A percentile compares a stretch with the other conserved stretches of the same genome.
Conservation (phyloP, 2,888 invertebrate genomes). For the Meliscaeva auricollis region DNA sequence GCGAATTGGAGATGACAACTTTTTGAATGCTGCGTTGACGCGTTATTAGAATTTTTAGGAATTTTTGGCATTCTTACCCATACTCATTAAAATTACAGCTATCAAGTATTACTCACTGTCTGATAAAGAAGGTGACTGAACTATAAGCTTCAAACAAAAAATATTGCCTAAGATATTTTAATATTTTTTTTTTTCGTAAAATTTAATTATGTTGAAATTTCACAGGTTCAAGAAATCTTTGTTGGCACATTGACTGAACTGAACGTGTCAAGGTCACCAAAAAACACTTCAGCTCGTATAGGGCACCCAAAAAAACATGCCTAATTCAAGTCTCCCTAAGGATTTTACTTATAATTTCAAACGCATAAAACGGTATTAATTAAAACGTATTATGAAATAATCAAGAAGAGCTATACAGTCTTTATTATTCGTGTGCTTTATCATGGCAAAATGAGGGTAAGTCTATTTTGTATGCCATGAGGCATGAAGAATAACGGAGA, state of each 20-base stretch:
- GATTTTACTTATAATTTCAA: conserved; percentile 18
- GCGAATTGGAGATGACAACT: too few species aligned
- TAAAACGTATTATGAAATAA: conserved; percentile 35
- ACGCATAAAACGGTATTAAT: conserved; percentile 12
- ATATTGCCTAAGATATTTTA: too few species aligned
- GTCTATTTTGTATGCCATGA: not conserved
- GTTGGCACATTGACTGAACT: not conserved
- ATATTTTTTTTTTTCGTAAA: too few species aligned
- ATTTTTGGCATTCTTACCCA: too few species aligned
- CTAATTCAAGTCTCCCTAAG: not conserved
- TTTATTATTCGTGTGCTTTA: not conserved
- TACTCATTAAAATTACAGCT: too few species aligned
- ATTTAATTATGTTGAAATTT: too few species aligned
- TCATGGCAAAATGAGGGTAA: not conserved
- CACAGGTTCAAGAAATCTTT: too few species aligned
- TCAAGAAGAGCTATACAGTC: conserved; percentile 6
- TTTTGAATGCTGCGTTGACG: too few species aligned
- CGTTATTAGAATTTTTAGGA: too few species aligned
- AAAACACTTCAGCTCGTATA: conserved; percentile 6
- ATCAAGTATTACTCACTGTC: too few species aligned
- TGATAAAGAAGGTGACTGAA: too few species aligned
- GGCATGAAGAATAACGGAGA: not conserved
- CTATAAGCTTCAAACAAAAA: too few species aligned
- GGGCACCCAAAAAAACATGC: not conserved
- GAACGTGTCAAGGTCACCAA: not conserved